Evolutionary conservation across 2,113 vertebrate genomes (phyloP), one percentile per base, ranked within the genome.

Genomic region (Globicephala melas): DNA sequence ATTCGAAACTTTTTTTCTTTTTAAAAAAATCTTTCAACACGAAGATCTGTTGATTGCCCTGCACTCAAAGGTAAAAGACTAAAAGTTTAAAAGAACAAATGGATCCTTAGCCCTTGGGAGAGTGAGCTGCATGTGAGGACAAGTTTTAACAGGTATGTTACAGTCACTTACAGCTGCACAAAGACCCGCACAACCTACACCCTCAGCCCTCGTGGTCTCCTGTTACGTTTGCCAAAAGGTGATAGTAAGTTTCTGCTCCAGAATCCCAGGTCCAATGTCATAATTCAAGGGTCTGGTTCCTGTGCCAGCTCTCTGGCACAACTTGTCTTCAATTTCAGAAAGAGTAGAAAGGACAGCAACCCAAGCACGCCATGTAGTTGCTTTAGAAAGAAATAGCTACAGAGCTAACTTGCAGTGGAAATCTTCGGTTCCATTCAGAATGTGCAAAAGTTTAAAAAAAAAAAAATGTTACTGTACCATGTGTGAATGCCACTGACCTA

Each of bases 401-500:
- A 36, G 41, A 15, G 47, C 33, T 81, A 20, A 94, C 85, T 50
- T 28, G 68, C 5, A 73, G 79, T 0, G 0, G 38, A 76, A 92
- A 12, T 95, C 95, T 93, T 85, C 53, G 82, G 79, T 62, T 92
- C 68, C 2, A 4, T 9, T 82, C 8, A 63, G 41, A 87, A 88
- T 0, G 1, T 36, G 44, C 14, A 10, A 28, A 67, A n/a, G 73
- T 89, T 91, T 94, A 77, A 79, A 77, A 79, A 97, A 97, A 97
- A 97, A 95, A 84, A 77, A 91, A 92, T 21, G 28, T 80, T 94
- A 84, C 63, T 68, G 18, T 81, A 90, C 89, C 26, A 2, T 0
- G 71, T 88, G 76, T 95, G 96, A 97, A 97, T 58, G 97, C 90
- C 68, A 81, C 89, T 80, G 85, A 94, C 97, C 97, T 70, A 12